Evolutionary conservation across 2,113 vertebrate species (phyloP).

Genomic region (Nymphicus hollandicus): DNA sequence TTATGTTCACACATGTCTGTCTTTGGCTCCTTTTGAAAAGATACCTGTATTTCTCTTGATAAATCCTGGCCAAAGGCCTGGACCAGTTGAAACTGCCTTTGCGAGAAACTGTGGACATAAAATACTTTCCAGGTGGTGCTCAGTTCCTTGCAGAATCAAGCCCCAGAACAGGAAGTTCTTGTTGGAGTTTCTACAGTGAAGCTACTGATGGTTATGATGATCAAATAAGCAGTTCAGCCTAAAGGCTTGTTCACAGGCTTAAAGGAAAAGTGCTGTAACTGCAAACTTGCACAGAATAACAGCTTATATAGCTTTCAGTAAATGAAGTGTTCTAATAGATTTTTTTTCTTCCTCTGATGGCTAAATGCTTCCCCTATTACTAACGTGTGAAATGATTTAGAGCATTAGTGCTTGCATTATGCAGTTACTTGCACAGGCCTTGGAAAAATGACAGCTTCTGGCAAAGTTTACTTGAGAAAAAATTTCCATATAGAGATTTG

Average conservation of each 20-base stretch:
- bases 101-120: not conserved
- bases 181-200: conserved; percentile 57
- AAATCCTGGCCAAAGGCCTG: conserved; percentile 36
- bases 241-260: conserved; percentile 29
- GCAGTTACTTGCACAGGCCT: conserved; percentile 20
- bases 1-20: not conserved
- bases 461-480: conserved; percentile 39
- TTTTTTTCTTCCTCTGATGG: conserved; percentile 20
- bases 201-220: conserved; percentile 23
- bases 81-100: not conserved
- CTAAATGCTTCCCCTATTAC: conserved; percentile 49
- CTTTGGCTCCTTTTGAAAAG: conserved; percentile 23
- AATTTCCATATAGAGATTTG: conserved; percentile 17
- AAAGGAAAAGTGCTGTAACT: conserved; percentile 35
- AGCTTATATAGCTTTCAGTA: conserved; percentile 54
- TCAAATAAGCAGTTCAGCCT: conserved; percentile 30
- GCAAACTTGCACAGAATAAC: conserved; percentile 36
- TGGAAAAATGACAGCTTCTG: conserved; percentile 16
- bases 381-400: conserved; percentile 19
- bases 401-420: conserved; percentile 30
- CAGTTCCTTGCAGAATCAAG: not conserved
- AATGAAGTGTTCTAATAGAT: conserved; percentile 51
- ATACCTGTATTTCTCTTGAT: conserved; percentile 20
- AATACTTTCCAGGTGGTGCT: conserved; percentile 43
- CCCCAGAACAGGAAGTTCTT: conserved; percentile 37